Evolutionary conservation across 2,113 vertebrate genomes (phyloP).

Genomic region (Monopterus albus): DNA sequence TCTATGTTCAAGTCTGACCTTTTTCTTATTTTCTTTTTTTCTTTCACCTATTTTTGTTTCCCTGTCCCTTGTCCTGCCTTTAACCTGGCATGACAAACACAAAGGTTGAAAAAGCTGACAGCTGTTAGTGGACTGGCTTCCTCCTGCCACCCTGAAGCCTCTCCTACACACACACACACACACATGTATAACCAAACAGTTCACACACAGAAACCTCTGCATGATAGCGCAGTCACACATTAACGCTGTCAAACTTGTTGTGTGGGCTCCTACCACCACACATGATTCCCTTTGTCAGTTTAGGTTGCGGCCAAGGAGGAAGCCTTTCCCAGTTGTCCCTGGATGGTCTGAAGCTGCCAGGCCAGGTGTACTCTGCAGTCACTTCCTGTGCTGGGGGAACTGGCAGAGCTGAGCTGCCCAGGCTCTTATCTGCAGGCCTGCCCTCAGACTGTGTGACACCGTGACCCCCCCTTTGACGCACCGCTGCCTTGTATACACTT

Average conservation of each 20-base stretch:
- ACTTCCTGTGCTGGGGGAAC: slow-evolving; percentile 48
- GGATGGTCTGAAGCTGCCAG: slow-evolving; percentile 67
- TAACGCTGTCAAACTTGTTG: slow-evolving; percentile 50
- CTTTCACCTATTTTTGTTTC: slow-evolving; percentile 14
- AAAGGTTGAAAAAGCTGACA: slow-evolving; percentile 63
- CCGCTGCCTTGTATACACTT: slow-evolving; percentile 16
- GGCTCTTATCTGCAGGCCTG: slow-evolving; percentile 43
- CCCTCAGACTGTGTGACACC: slow-evolving; percentile 19
- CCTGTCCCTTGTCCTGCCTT: slow-evolving; percentile 37
- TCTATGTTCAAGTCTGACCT: slow-evolving; percentile 38
- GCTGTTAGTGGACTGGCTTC: slow-evolving; percentile 48
- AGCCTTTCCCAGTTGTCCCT: slow-evolving; percentile 60
- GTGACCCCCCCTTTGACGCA: slow-evolving; percentile 30
- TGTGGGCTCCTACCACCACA: slow-evolving; percentile 31
- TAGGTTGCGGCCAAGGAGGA: slow-evolving; percentile 33
- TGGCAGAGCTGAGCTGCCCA: slow-evolving; percentile 5
- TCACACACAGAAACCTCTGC: slow-evolving; percentile 9
- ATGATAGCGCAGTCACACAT: slow-evolving; percentile 59
- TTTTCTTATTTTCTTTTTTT: slow-evolving; percentile 25
- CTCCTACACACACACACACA: background rate
- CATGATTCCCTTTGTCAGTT: slow-evolving; percentile 74
- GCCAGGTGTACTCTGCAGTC: slow-evolving; percentile 74
- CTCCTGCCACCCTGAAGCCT: slow-evolving; percentile 32
- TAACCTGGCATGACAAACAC: slow-evolving; percentile 68
- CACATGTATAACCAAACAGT: slow-evolving; percentile 1